A percentile compares a stretch with the other conserved stretches of the same genome.
phyloP scores from a whole-genome alignment of 2,888 invertebrate genomes.

The Geotrupes spiniger region DNA sequence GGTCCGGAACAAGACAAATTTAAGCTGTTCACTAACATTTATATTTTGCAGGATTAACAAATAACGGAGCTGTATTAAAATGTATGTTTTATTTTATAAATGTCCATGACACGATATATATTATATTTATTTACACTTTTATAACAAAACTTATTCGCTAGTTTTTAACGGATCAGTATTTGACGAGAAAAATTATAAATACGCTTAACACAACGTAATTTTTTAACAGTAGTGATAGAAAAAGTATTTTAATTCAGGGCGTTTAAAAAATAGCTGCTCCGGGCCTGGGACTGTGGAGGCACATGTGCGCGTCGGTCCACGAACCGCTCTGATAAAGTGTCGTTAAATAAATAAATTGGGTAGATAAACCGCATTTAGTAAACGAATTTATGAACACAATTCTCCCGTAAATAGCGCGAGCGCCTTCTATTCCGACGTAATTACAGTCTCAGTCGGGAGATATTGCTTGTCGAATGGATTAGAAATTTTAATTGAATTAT shows the following conservation, averaged over 20 bases:
- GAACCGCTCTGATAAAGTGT: slow-evolving; percentile 35
- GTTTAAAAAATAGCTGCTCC: slow-evolving; percentile 25
- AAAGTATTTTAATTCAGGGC: no score
- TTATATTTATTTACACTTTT: no score
- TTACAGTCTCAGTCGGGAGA: slow-evolving; percentile 41
- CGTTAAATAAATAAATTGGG: slow-evolving; percentile 41
- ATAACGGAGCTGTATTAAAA: no score
- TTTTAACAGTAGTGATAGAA: not conserved
- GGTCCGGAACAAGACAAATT: slow-evolving; percentile 2
- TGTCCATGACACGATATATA: no score
- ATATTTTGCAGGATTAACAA: not conserved
- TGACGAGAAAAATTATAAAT: no score
- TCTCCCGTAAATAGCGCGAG: slow-evolving; percentile 28
- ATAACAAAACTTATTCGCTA: no score
- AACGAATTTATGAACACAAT: slow-evolving; percentile 39
- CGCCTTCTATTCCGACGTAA: slow-evolving; percentile 34
- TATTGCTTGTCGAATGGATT: slow-evolving; percentile 42
- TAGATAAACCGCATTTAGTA: slow-evolving; percentile 39
- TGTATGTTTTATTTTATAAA: no score
- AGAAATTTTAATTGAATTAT: slow-evolving; percentile 35
- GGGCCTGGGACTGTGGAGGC: slow-evolving; percentile 20
- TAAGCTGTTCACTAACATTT: not conserved
- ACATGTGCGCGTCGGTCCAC: slow-evolving; percentile 32
- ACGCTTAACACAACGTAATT: slow-evolving; percentile 8
- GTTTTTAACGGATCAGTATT: no score